phyloP scores from a whole-genome alignment of 2,888 invertebrate species.

The Flexamia atlantica region DNA sequence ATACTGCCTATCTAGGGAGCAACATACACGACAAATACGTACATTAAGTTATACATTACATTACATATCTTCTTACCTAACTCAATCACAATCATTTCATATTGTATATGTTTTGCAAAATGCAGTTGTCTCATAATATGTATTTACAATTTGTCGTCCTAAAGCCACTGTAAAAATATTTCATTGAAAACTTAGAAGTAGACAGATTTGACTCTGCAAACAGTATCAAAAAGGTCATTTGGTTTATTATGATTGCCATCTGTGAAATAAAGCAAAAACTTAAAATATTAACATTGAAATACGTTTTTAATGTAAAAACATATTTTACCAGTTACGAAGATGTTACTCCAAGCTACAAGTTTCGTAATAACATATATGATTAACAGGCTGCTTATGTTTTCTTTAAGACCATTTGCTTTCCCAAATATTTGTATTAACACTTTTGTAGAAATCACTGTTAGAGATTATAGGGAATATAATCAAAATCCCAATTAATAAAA shows the following conservation, averaged over 20 bases:
- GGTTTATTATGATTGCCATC: background rate
- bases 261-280: background rate
- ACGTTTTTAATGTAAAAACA: conserved; percentile 39
- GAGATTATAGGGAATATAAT: no score
- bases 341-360: background rate
- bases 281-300: background rate
- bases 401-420: no score
- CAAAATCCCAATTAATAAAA: no score
- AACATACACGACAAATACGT: conserved; percentile 44
- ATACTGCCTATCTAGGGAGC: conserved; percentile 30
- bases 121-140: conserved; percentile 61
- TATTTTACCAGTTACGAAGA: background rate
- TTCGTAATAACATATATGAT: no score
- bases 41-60: conserved; percentile 58
- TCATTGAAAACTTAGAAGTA: background rate
- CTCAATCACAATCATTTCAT: conserved; percentile 56
- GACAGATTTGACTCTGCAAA: background rate
- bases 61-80: conserved; percentile 52
- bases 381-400: no score
- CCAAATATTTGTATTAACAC: no score
- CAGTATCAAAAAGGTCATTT: background rate
- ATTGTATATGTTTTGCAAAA: conserved; percentile 58
- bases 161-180: background rate
- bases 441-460: no score
- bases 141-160: conserved; percentile 11